phyloP scores from a whole-genome alignment of 1,140 invertebrate genomes.

The Meloidogyne hapla region DNA sequence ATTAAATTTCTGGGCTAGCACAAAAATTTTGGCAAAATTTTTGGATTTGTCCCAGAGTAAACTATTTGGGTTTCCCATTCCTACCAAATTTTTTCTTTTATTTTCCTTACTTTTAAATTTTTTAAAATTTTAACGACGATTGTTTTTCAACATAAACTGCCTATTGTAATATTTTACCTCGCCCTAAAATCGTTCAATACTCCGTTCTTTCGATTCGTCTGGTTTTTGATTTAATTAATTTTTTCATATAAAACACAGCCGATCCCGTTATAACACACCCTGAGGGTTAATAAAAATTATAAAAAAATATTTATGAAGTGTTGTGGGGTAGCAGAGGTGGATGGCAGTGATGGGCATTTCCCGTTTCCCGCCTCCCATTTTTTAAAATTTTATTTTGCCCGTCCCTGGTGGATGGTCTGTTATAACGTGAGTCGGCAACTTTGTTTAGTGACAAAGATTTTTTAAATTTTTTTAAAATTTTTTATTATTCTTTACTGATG shows the following conservation, averaged over 20 bases:
- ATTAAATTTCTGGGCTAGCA: not conserved
- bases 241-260: too few relatives aligned
- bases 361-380: too few relatives aligned
- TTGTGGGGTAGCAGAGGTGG: too few relatives aligned
- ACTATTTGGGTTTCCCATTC: slow-evolving; percentile 5
- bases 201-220: slow-evolving; percentile 5
- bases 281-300: too few relatives aligned
- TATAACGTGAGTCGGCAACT: too few relatives aligned
- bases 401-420: too few relatives aligned
- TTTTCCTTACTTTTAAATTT: not conserved
- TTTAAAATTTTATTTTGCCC: too few relatives aligned
- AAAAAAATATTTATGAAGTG: too few relatives aligned
- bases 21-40: not conserved
- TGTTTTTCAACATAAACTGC: not conserved
- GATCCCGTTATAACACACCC: too few relatives aligned
- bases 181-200: not conserved
- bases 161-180: not conserved
- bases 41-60: slow-evolving; percentile 2
- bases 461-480: not conserved
- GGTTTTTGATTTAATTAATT: not conserved
- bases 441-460: too few relatives aligned
- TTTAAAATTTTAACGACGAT: not conserved
- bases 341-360: too few relatives aligned
- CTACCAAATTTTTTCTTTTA: not conserved
- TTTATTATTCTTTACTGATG: not conserved